Evolutionary conservation across 2,888 invertebrate species (phyloP).

Genomic region (Spodoptera exigua): DNA sequence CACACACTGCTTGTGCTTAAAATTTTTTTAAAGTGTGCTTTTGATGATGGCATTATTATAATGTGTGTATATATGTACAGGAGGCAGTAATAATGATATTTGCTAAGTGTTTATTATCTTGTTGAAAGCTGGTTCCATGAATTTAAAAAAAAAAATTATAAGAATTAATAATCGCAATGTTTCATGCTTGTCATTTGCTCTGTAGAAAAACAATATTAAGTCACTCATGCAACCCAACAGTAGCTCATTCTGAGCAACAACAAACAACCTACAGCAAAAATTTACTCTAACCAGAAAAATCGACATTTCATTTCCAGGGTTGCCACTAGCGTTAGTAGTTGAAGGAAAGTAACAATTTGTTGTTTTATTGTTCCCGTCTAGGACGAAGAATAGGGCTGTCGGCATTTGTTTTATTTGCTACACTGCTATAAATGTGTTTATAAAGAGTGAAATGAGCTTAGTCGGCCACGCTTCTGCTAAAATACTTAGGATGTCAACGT

Average conservation of each 20-base stretch:
- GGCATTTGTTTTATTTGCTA: conserved; percentile 60
- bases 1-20: no score
- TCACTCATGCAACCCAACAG: no score
- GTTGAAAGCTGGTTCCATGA: no score
- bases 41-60: no score
- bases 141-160: no score
- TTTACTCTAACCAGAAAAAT: conserved; percentile 38
- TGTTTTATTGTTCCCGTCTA: conserved; percentile 60
- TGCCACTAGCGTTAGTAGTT: conserved; percentile 47
- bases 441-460: conserved; percentile 59
- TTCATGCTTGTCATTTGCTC: neutral
- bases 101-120: no score
- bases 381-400: conserved; percentile 59
- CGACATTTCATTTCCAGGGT: conserved; percentile 60
- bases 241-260: no score
- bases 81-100: no score
- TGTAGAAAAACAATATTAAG: neutral
- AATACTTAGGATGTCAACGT: conserved; percentile 42
- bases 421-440: conserved; percentile 56
- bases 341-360: conserved; percentile 61
- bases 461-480: conserved; percentile 31
- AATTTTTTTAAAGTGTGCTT: no score
- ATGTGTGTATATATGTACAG: no score
- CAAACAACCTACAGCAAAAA: neutral
- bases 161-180: no score